Base-by-base conservation (phyloP, 2,113 vertebrate genomes). In the Smithornis capensis region DNA sequence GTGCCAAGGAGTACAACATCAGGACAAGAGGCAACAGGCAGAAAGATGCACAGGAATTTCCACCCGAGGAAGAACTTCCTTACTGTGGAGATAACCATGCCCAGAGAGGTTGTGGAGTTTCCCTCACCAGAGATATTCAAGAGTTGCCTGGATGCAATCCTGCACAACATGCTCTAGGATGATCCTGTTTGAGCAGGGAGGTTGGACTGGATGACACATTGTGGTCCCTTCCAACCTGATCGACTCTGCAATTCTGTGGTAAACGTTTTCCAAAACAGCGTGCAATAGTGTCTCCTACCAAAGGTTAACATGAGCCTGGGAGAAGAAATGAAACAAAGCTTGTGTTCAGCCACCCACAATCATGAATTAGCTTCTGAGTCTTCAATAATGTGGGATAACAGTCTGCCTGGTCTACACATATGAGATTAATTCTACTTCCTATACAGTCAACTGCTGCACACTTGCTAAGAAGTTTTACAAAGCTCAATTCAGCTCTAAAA, bases 221-320 rank as follows among this genome's bases (percentile, higher is more conserved):
- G 40, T 10, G 3, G 2, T 40, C 59, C 9, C 17, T 83, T 47
- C 29, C 40, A 55, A 6, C 15, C 25, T 55, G 21, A 18, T 19
- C 38, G 16, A 22, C n/a, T 53, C 38, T 35, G 16, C 28, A 9
- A 24, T 33, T 65, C 50, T 40, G 13, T 40, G 31, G 19, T 31
- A 35, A 77, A 44, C 4, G 2, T 6, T 65, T 81, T 28, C 50
- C 40, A 68, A 29, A 79, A 45, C 1, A 3, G 6, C 19, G 28
- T 76, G 21, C 31, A 73, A 38, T 24, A 25, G 11, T 24, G 8
- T 37, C 19, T 68, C 42, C 70, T 77, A 33, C 37, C 3, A 0
- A 50, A 65, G 29, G 6, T 2, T 13, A 18, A 47, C 22, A 12
- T 21, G 15, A 82, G 4, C 42, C 23, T 57, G 0, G 0, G 25